Base-by-base conservation (phyloP, 2,888 invertebrate genomes). In the Dicyrtomina minuta region DNA sequence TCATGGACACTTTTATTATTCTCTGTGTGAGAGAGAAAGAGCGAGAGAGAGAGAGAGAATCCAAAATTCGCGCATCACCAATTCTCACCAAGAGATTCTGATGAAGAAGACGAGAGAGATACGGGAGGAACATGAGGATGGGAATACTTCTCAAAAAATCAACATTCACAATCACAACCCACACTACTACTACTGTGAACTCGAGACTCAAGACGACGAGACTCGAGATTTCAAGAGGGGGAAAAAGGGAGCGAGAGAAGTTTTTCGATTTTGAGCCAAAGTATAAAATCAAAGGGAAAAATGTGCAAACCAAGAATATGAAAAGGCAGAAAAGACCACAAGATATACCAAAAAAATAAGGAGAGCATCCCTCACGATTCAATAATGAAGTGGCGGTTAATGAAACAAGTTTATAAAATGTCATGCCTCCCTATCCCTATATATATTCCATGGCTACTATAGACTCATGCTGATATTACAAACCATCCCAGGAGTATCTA, bases 381-480 rank as follows among this genome's bases (percentile, higher is more conserved):
- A 24, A 39, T 58, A 58, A 58, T 58, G 58, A 58, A 58, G 41
- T 39, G 33, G 58, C 39, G 58, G 58, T 58, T 58, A 58, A 58
- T 58, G 58, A 58, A 58, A 58, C 58, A 58, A 58, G 58, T 58
- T 58, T 58, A 58, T 58, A 56, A 56, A 56, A 39, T 58, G 39
- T 58, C 58, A 58, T 33, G 58, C 24, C 58, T 58, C 56, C 22
- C n/a, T 15, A 2, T 15, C 4, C 2, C 27, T 3, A 5, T 56
- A 5, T 56, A 4, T 56, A 56, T 27, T 13, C 13, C 27, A 56
- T 12, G 24, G n/a, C n/a, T n/a, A n/a, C n/a, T n/a, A n/a, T n/a
- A n/a, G n/a, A n/a, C 27, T 56, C 22, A n/a, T 53, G 33, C 53
- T 53, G 13, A 22, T 22, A 20, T 20, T 20, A 46, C 46, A 46